Evolutionary conservation across 2,113 vertebrate genomes (phyloP), one percentile per base, ranked within the genome.

Genomic region (Epinephelus lanceolatus): DNA sequence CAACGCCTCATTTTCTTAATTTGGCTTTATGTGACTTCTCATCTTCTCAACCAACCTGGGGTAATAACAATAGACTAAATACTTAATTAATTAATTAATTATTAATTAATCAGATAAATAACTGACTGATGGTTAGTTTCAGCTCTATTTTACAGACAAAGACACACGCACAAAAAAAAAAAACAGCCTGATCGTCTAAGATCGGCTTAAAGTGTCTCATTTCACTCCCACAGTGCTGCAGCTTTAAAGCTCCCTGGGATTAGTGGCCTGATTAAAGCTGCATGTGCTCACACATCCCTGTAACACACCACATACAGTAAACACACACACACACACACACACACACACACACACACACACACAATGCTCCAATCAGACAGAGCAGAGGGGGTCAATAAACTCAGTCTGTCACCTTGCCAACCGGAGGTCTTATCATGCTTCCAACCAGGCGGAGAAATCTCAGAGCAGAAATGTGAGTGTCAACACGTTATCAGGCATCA

Each of bases 381-480:
- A 81, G 67, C 49, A 18, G 70, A 45, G 79, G 92, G 79, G 84
- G 63, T 89, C 86, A 85, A 87, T 84, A 59, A 25, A 10, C 67
- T 86, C 78, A 3, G 90, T 92, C 89, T 93, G 86, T 88, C 91
- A 85, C 90, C 85, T 78, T 80, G 76, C 86, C 89, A 86, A 85
- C 86, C 52, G 37, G 33, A 62, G 71, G 40, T 73, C 85, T 91
- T 80, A 90, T 91, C 84, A 30, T 12, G 18, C 78, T 19, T 55
- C 37, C 67, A 75, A 30, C 73, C 88, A 71, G 77, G 68, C 72
- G 55, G 83, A 40, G 45, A 59, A 78, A 76, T 73, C 83, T 82
- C 3, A 2, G 85, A 80, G 83, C 86, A 78, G 79, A 90, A 74
- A 69, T 56, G 53, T 77, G 88, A 90, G 68, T 87, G 90, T 89